Evolutionary conservation across 1,140 invertebrate species (phyloP), one percentile per base, ranked within the genome.

Genomic region (Manduca sexta): DNA sequence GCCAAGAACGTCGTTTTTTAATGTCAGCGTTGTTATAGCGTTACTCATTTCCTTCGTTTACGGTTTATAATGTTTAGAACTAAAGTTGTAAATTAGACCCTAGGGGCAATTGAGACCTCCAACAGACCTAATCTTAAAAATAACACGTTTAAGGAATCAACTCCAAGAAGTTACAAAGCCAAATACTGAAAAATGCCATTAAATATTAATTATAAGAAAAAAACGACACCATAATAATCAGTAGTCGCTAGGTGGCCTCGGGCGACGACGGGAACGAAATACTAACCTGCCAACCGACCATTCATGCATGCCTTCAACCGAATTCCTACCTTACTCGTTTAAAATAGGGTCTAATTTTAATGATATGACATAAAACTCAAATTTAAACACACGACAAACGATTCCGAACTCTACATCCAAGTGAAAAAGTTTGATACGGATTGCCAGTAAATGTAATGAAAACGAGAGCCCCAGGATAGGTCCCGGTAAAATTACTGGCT

Each of bases 121-220:
- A 26, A 26, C 21, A 26, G 8, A 26, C 21, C 21, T 26, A 26
- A 26, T 26, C 21, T 5, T 26, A 26, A 26, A n/a, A 26, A 26
- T 26, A 26, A 26, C 21, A 26, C 21, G 21, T 26, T 8, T 8
- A 26, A 8, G 21, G 21, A 26, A 26, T n/a, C n/a, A n/a, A 26
- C 21, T 26, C 21, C 21, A 26, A 26, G 21, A 26, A 26, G n/a
- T 26, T 26, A 26, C 8, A 26, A 26, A 26, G 4, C 21, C 21
- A 26, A 26, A 26, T 26, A 26, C 17, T 40, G 38, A 18, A 18
- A 47, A 44, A 53, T 18, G 39, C 64, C 64, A 77, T 77, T 77
- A 77, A 69, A 73, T 71, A 74, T 68, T 67, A 77, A 77, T 77
- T 77, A 74, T 64, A 56, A 56, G 61, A 68, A 69, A 74, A 74